Base-by-base conservation (phyloP, 2,797 vertebrate species). In the Oreonectes daqikongensis region DNA sequence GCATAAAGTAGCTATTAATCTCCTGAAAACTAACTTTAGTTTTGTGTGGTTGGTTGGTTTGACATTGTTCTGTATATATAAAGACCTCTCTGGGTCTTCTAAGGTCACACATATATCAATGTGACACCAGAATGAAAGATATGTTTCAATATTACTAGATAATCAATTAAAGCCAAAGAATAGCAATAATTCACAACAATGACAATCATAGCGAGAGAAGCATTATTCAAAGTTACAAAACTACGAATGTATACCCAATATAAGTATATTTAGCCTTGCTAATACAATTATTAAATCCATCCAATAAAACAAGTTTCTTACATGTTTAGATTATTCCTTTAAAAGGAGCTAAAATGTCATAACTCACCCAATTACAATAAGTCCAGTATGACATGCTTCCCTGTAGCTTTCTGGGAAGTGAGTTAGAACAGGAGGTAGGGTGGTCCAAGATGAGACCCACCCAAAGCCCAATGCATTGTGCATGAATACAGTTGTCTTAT, bases 351-450 rank as follows among this genome's bases (percentile, higher is more conserved):
- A 32, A 80, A 78, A 66, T 61, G 28, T 46, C 10, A 74, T n/a
- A 73, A 64, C 86, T 85, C 74, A 86, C 83, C 83, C 84, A 75
- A 82, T 73, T 18, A 87, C 75, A 69, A 84, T 65, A 44, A 87
- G 81, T 72, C 44, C 81, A 42, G 55, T 79, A 64, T 67, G 52
- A 40, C 17, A 44, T 6, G 15, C 63, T 60, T 46, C 38, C 44
- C 71, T 81, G 76, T 52, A 78, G 77, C 55, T 60, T 32, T 64
- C 48, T 48, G 70, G 55, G 68, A 74, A 70, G n/a, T 73, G 44
- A 44, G 35, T 57, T 35, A 75, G 32, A 32, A 77, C 66, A 24
- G 60, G 22, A 12, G 68, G 78, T 55, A 79, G 57, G 64, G 61
- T 53, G 40, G 67, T 14, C 72, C 40, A 46, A 69, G 55, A 68